phyloP scores from a whole-genome alignment of 2,797 vertebrate species.

The Falco columbarius region DNA sequence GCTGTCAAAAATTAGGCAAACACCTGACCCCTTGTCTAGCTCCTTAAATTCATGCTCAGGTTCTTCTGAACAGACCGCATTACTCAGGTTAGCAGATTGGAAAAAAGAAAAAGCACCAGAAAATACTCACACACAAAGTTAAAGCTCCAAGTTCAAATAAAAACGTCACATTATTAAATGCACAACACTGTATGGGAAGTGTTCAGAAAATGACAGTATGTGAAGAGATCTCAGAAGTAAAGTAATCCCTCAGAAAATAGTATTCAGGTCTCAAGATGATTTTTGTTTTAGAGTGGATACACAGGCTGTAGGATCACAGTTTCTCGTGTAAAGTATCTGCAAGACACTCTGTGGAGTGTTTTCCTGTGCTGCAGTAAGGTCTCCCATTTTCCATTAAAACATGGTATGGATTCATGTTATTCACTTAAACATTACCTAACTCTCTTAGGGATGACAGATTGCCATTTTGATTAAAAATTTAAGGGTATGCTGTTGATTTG shows the following conservation, averaged over 20 bases:
- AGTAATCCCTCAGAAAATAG: background rate
- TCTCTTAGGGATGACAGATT: conserved; percentile 44
- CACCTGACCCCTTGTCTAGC: background rate
- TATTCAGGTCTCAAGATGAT: background rate
- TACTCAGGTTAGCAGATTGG: background rate
- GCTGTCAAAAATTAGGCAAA: background rate
- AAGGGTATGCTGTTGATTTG: conserved; percentile 47
- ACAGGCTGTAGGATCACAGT: background rate
- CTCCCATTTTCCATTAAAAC: background rate
- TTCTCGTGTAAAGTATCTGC: background rate
- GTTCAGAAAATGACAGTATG: background rate
- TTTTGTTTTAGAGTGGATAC: background rate
- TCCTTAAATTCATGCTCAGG: background rate
- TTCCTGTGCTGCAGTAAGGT: background rate
- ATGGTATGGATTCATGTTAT: background rate
- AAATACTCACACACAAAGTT: background rate
- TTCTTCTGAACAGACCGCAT: background rate
- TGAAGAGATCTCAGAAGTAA: background rate
- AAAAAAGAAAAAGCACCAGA: background rate
- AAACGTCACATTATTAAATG: background rate
- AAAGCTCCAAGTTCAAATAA: background rate
- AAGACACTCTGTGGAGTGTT: background rate
- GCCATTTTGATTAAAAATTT: conserved; percentile 60
- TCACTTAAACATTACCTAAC: background rate
- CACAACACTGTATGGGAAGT: background rate